Percentiles rank a stretch among this genome's conserved stretches.
Conservation (phyloP, 1,140 invertebrate genomes). For the Nylanderia fulva region DNA sequence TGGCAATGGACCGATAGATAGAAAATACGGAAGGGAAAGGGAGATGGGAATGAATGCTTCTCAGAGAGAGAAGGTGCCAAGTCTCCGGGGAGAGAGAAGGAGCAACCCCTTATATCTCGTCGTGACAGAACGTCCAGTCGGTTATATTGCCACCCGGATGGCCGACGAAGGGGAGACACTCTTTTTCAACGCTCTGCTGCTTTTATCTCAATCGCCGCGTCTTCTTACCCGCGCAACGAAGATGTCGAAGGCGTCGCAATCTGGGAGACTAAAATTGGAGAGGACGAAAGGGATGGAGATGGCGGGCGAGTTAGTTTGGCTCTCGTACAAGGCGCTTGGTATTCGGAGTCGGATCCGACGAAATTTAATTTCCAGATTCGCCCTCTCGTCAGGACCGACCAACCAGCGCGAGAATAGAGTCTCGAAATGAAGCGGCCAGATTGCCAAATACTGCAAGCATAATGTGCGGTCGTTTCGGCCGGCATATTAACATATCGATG, state of each 20-base stretch:
- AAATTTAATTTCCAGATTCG: conserved; percentile 79
- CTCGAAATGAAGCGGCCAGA: conserved; percentile 52
- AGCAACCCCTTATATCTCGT: conserved; percentile 69
- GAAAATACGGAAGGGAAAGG: neutral
- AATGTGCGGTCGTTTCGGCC: neutral
- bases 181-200: neutral
- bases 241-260: conserved; percentile 28
- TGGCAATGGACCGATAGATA: conserved; percentile 24
- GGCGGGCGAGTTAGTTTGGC: conserved; percentile 61
- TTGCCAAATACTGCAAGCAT: conserved; percentile 49
- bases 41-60: neutral
- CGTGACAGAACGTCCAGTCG: conserved; percentile 64
- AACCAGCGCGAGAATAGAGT: neutral
- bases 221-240: neutral
- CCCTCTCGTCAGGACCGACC: conserved; percentile 28
- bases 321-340: conserved; percentile 68
- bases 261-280: conserved; percentile 27
- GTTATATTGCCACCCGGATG: conserved; percentile 55
- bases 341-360: conserved; percentile 66
- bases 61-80: conserved; percentile 59
- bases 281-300: neutral
- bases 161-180: neutral
- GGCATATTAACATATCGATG: neutral
- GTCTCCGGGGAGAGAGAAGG: conserved; percentile 43
- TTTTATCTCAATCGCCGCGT: conserved; percentile 35